Base-by-base conservation (phyloP, 2,797 vertebrate species). In the Rhinatrema bivittatum region DNA sequence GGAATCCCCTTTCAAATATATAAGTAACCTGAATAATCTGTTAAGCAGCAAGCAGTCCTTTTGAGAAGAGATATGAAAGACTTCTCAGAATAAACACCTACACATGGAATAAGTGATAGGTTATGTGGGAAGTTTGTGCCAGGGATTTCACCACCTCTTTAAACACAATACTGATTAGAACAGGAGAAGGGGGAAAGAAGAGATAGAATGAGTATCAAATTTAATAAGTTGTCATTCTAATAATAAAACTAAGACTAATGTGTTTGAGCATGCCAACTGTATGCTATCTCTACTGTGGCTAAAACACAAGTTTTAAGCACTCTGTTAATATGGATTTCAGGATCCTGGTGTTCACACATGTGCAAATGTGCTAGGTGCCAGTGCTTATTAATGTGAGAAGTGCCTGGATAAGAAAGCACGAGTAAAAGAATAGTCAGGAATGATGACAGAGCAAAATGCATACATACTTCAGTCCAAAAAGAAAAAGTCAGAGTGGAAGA, bases 51-150 rank as follows among this genome's bases (percentile, higher is more conserved):
- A 45, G 7, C 7, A 17, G 24, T 47, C 15, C 11, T 65, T 39
- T 47, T 9, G 42, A 19, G n/a, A 5, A n/a, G n/a, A 27, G 9
- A 8, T 10, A 24, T 10, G 21, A 32, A 32, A 46, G 9, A 4
- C 34, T 42, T 53, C 34, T 31, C 52, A 58, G 21, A 47, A 28
- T 9, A 9, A 30, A 6, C 20, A 9, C n/a, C n/a, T n/a, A n/a
- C 19, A 21, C 53, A 10, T 20, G 39, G 15, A 27, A n/a, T n/a
- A n/a, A n/a, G n/a, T 46, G 13, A 13, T 3, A 10, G 7, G 11
- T 18, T 2, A 19, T 7, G 13, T 20, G 45, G 19, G 53, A 47
- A 39, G 35, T 23, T 30, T 24, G 14, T 3, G 1, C 19, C n/a
- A 28, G 45, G 5, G 2, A 6, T 30, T 17, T 12, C n/a, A 1